A percentile compares a stretch with the other conserved stretches of the same genome.
These are phyloP conservation scores for Nebria salina DNA, from an alignment of 2,888 invertebrate species.

Conservation along the genomic window DNA sequence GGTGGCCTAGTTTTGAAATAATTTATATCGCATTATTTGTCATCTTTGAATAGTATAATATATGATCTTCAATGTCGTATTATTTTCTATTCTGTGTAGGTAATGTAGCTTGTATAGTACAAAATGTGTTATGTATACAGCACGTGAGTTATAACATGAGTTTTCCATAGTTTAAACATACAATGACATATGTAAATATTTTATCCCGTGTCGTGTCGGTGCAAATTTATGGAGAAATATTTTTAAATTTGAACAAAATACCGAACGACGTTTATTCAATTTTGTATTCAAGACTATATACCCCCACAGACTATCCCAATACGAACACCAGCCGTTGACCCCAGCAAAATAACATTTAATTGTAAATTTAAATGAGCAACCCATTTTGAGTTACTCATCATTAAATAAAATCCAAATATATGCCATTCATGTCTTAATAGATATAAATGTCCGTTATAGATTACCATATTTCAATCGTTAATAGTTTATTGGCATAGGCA, in stretches of 20 bases:
- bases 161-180: slow-evolving; percentile 1
- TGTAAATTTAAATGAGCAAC: too few relatives aligned
- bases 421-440: too few relatives aligned
- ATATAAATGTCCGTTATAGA: too few relatives aligned
- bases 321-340: neutral
- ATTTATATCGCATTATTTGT: slow-evolving; percentile 4
- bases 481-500: too few relatives aligned
- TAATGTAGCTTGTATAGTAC: neutral
- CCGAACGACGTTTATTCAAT: neutral
- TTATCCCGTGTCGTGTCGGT: neutral
- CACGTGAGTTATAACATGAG: neutral
- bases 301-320: neutral
- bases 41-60: slow-evolving; percentile 15
- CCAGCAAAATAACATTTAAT: neutral
- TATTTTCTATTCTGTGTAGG: neutral
- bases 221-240: neutral
- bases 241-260: neutral
- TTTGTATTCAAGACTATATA: neutral
- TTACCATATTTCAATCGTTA: too few relatives aligned
- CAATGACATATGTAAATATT: neutral
- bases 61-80: neutral
- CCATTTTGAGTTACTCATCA: too few relatives aligned
- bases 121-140: neutral
- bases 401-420: too few relatives aligned
- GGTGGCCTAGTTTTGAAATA: too few relatives aligned